phyloP scores from a whole-genome alignment of 2,797 vertebrate genomes.

The Masticophis lateralis region DNA sequence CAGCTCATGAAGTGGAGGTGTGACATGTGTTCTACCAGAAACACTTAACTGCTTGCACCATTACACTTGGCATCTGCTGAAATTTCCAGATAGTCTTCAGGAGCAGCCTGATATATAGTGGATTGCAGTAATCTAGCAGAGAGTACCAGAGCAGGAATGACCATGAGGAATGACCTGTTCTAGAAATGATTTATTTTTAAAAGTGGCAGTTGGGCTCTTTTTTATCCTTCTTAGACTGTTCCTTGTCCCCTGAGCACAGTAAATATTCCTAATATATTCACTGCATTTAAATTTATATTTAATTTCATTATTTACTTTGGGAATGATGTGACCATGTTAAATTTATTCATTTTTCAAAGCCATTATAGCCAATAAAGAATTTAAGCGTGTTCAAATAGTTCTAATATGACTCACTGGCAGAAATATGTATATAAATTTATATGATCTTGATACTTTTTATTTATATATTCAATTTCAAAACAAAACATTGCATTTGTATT shows the following conservation, averaged over 20 bases:
- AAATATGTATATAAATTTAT: not conserved
- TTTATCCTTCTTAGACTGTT: not conserved
- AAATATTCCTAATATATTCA: not conserved
- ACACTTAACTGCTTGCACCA: not conserved
- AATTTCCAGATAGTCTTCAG: not conserved
- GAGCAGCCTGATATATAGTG: not conserved
- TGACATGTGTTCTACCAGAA: not conserved
- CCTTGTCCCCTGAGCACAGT: not conserved
- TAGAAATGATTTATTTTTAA: not conserved
- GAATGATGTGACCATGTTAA: not conserved
- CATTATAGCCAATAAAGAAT: not conserved
- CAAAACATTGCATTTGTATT: not conserved
- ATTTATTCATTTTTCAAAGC: not conserved
- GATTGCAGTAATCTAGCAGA: not conserved
- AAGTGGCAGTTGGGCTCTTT: not conserved
- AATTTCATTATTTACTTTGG: not conserved
- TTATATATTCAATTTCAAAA: conserved; percentile 8
- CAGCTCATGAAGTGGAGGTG: not conserved
- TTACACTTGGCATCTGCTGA: not conserved
- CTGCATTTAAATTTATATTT: not conserved
- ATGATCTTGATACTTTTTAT: not conserved
- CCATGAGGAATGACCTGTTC: not conserved
- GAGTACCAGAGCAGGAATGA: not conserved
- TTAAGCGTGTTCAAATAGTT: not conserved
- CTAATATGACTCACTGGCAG: not conserved